Base-by-base conservation (phyloP, 2,888 invertebrate species). In the Cyrtodaria siliqua region DNA sequence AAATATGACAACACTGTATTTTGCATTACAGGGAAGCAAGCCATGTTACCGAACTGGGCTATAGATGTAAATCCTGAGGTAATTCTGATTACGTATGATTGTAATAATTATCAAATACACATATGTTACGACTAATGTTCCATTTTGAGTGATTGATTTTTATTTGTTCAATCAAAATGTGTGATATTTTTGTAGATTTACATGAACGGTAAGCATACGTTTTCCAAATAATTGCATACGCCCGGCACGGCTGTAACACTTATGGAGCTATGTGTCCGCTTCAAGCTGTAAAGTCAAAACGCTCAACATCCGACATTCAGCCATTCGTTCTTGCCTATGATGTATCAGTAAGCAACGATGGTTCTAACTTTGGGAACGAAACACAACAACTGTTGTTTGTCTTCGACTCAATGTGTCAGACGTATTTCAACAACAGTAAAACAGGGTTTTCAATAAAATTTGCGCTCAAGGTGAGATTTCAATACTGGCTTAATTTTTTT, bases 321-420 rank as follows among this genome's bases (percentile, higher is more conserved):
- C 44, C 44, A 9, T 60, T 60, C 23, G 47, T 23, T 2, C 38
- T 60, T n/a, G 24, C 24, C 16, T 60, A 60, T 47, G 44, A 44
- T 18, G 23, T 60, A 2, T 44, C 60, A 9, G 42, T 57, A 14
- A 57, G 57, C 33, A 57, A 57, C n/a, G 33, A 57, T 24, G 57
- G 57, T 14, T 6, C 14, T 6, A 57, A 40, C 26, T 60, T 47
- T 27, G 26, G 47, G 4, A 47, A 60, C 16, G n/a, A 24, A 6
- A 14, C 23, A 18, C 16, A 16, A 16, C n/a, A n/a, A n/a, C n/a
- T 60, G 24, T 47, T 44, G 20, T 44, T 47, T n/a, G 47, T 60
- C n/a, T 26, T 47, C 4, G 47, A 60, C 18, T 60, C 60, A 16
- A 24, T 12, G 8, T 60, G 60, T 27, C 60, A 60, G 23, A 60